These are phyloP conservation scores for Agrenia bidenticulata DNA, from an alignment of 2,888 invertebrate species.

Conservation along the genomic window DNA sequence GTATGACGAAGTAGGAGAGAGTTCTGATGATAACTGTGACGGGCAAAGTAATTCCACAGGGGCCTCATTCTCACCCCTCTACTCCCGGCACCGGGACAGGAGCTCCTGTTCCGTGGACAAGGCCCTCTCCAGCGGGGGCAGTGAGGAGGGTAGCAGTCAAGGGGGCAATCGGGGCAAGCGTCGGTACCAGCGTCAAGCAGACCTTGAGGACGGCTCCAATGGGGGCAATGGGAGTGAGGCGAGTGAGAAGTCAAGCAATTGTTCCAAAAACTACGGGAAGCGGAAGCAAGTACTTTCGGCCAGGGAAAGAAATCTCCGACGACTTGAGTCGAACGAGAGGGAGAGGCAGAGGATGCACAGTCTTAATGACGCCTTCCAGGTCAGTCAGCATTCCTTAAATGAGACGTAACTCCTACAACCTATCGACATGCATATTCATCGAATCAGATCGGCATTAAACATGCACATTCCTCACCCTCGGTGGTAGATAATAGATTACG, in stretches of 20 bases:
- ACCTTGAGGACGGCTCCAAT: conserved; percentile 33
- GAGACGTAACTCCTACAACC: too few relatives aligned
- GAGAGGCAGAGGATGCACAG: conserved; percentile 92
- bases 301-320: conserved; percentile 78
- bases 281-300: conserved; percentile 77
- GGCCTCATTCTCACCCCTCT: conserved; percentile 43
- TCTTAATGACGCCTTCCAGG: conserved; percentile 87
- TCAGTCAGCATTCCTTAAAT: conserved; percentile 54
- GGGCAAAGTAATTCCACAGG: conserved; percentile 45
- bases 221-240: conserved; percentile 46
- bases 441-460: too few relatives aligned
- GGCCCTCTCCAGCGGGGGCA: neutral
- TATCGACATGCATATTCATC: too few relatives aligned
- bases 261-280: conserved; percentile 33
- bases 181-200: conserved; percentile 21
- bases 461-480: too few relatives aligned
- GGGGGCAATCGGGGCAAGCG: conserved; percentile 10
- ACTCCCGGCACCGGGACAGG: neutral
- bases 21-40: conserved; percentile 46
- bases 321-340: conserved; percentile 86
- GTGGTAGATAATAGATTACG: too few relatives aligned
- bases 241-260: conserved; percentile 49
- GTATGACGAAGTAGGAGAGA: conserved; percentile 45
- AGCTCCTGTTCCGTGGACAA: neutral
- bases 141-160: neutral